Conservation (phyloP, 2,113 vertebrate species). For the Hemibagrus wyckioides region DNA sequence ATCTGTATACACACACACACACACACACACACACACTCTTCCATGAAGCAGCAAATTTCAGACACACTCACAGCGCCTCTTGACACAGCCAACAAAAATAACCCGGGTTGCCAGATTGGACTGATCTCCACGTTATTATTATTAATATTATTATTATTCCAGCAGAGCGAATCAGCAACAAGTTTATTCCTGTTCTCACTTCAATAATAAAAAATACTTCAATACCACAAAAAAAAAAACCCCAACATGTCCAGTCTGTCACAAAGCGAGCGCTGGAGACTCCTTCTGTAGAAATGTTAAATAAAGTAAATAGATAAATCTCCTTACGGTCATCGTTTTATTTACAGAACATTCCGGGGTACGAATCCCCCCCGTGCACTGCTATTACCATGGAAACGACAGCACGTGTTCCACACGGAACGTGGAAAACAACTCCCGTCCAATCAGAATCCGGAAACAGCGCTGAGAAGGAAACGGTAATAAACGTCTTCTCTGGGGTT, state of each 20-base stretch:
- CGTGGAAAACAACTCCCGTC: background rate
- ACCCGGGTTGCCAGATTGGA: constrained; percentile 1
- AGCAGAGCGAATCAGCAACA: background rate
- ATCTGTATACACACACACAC: background rate
- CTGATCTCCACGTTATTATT: too few species aligned
- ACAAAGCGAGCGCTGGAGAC: background rate
- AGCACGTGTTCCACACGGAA: background rate
- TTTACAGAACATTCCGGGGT: too few species aligned
- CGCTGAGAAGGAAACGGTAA: background rate
- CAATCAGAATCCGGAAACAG: background rate
- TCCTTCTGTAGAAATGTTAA: background rate
- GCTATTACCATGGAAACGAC: background rate
- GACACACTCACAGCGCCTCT: constrained; percentile 35
- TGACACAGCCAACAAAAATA: background rate
- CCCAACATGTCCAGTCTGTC: too few species aligned
- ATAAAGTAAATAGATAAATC: background rate
- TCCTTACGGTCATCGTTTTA: background rate
- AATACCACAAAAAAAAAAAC: too few species aligned
- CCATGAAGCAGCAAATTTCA: constrained; percentile 3
- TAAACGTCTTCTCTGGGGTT: background rate
- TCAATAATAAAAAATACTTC: background rate
- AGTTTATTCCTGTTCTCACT: background rate
- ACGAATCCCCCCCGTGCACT: too few species aligned
- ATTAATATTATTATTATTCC: too few species aligned
- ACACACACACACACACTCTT: background rate